A percentile compares a stretch with the other conserved stretches of the same genome.
These are phyloP conservation scores for Leptocoma aspasia DNA, from an alignment of 2,113 vertebrate genomes.

Conservation along the genomic window DNA sequence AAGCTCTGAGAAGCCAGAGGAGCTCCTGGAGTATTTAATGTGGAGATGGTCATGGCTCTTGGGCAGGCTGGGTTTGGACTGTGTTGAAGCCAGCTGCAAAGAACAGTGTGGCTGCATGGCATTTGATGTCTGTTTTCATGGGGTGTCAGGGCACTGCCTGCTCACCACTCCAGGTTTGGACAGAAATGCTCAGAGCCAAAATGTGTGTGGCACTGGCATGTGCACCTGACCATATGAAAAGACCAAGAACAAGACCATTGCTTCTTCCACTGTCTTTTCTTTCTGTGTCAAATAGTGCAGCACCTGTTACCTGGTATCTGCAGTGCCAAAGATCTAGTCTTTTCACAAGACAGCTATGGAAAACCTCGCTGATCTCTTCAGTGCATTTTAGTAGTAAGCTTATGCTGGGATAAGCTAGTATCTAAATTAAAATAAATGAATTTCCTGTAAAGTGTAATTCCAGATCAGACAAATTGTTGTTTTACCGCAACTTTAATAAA, in stretches of 20 bases:
- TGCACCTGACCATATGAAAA: neutral
- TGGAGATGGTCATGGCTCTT: neutral
- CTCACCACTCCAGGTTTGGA: rapidly evolving
- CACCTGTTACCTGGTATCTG: neutral
- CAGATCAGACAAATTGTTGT: constrained; percentile 24
- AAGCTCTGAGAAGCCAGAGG: neutral
- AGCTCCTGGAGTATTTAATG: neutral
- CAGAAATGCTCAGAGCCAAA: neutral
- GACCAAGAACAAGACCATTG: neutral
- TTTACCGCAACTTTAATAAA: constrained; percentile 67
- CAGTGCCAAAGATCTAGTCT: neutral
- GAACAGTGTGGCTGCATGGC: rapidly evolving
- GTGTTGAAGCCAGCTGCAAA: neutral
- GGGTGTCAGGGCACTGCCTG: neutral
- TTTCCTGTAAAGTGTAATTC: constrained; percentile 40
- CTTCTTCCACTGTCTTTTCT: neutral
- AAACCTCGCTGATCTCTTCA: neutral
- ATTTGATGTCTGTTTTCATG: rapidly evolving
- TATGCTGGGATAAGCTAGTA: neutral
- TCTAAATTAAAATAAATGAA: constrained; percentile 43
- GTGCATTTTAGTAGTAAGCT: neutral
- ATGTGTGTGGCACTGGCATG: neutral
- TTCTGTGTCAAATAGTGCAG: rapidly evolving
- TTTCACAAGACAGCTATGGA: neutral
- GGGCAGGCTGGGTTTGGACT: neutral